Evolutionary conservation across 2,113 vertebrate genomes (phyloP), one percentile per base, ranked within the genome.

Genomic region (Quiscalus mexicanus): DNA sequence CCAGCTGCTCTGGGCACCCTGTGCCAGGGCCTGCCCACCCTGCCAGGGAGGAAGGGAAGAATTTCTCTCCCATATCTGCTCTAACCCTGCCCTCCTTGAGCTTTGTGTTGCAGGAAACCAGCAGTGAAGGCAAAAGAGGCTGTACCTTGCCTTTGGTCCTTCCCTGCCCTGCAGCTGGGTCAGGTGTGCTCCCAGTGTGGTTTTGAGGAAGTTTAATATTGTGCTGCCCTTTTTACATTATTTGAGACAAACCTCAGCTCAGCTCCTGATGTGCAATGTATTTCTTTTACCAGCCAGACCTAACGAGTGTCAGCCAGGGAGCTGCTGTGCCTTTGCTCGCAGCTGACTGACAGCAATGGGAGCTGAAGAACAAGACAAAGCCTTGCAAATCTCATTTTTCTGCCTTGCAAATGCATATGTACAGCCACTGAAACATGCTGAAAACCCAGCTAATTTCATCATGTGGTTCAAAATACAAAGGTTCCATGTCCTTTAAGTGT

Each of bases 11-110:
- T 90, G 55, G 30, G 25, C 41, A 69, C 15, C 39, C 55, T 69
- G 63, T 6, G 70, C 47, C 79, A 83, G 70, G 69, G n/a, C 39
- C 39, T 83, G 11, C 39, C 47, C 62, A 75, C 70, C 55, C 70
- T 83, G 0, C 1, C 25, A 69, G 35, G 28, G 10, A 49, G 7
- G 10, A 25, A 62, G n/a, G 18, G 14, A 35, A 27, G 12, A 15
- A 69, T 35, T 62, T 23, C 10, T 55, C 23, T n/a, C 25, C 27
- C 6, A 4, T 5, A 2, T 42, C 31, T 42, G 18, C 33, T 33
- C 55, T 16, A 16, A 41, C 10, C 21, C 41, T 83, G 30, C 30
- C 25, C 49, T 63, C 28, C 30, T 10, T 35, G 56, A 49, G 31
- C n/a, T 49, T 31, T 0, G 0, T 53, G 23, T 5, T 7, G 41